Base-by-base conservation (phyloP, 2,888 invertebrate species). In the Diplolepis rosae region DNA sequence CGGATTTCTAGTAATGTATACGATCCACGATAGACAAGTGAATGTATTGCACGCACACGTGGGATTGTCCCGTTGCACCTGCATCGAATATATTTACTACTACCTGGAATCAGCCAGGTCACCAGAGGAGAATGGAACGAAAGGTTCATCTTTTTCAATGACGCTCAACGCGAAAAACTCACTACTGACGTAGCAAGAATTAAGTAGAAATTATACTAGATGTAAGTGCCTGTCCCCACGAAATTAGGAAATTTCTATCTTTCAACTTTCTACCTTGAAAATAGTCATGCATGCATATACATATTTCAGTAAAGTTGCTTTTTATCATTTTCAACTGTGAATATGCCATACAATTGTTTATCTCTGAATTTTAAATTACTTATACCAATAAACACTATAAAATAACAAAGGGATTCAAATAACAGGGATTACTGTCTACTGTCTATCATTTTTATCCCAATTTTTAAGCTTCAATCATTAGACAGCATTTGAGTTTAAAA, bases 1-100 rank as follows among this genome's bases (percentile, higher is more conserved):
- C 79, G 72, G 75, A 80, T 80, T 82, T 81, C 81, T 80, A 77
- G 74, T 73, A 70, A 73, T 71, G 78, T 72, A 73, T 70, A 72
- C 66, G 69, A 61, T 68, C 48, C 69, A 45, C 71, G 67, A 74
- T 66, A 66, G 54, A 71, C 66, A 56, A 32, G n/a, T 61, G 61
- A 39, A 61, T 39, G 61, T 61, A 24, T 39, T 39, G 24, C 39
- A 61, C 39, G n/a, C 42, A 65, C 45, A 48, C 45, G 45, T 45
- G 45, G 24, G 15, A 61, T 35, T 61, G 35, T 61, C 61, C 61
- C 32, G 22, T 35, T 22, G 22, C 35, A 22, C 22, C 24, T 35
- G 24, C 32, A 24, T 27, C 4, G 13, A 30, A 66, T 48, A 30
- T 18, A 28, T 48, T 48, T 28, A 48, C 30, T 27, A 66, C 50